Evolutionary conservation across 2,888 invertebrate genomes (phyloP).

Genomic region (Petrolisthes cinctipes): DNA sequence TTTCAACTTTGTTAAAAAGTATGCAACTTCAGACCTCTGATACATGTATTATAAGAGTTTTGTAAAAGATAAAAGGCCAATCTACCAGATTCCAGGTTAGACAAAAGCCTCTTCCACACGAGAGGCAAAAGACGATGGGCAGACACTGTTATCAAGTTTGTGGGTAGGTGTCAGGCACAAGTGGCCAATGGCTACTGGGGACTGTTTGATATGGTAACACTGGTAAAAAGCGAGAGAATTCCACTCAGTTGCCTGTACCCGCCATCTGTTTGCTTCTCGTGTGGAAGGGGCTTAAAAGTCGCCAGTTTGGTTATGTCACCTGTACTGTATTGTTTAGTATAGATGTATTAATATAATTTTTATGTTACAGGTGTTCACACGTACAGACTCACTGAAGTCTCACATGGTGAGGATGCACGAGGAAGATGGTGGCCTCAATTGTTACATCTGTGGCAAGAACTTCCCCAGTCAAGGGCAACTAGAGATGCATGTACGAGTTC

Average conservation of each 20-base stretch:
- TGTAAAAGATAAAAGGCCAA: background rate
- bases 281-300: too few species aligned
- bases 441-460: conserved; percentile 63
- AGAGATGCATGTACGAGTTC: conserved; percentile 64
- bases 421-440: conserved; percentile 64
- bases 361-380: conserved; percentile 57
- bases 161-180: too few species aligned
- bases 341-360: too few species aligned
- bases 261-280: too few species aligned
- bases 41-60: background rate
- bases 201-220: background rate
- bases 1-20: background rate
- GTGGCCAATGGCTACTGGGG: too few species aligned
- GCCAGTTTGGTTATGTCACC: too few species aligned
- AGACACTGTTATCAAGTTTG: too few species aligned
- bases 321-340: too few species aligned
- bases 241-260: too few species aligned
- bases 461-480: conserved; percentile 65
- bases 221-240: too few species aligned
- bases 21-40: background rate
- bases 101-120: background rate
- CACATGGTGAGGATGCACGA: conserved; percentile 65
- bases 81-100: background rate
- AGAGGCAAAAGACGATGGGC: too few species aligned
- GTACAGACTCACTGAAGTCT: conserved; percentile 62